Evolutionary conservation across 2,888 invertebrate genomes (phyloP), one percentile per base, ranked within the genome.

Genomic region (Noctua pronuba): DNA sequence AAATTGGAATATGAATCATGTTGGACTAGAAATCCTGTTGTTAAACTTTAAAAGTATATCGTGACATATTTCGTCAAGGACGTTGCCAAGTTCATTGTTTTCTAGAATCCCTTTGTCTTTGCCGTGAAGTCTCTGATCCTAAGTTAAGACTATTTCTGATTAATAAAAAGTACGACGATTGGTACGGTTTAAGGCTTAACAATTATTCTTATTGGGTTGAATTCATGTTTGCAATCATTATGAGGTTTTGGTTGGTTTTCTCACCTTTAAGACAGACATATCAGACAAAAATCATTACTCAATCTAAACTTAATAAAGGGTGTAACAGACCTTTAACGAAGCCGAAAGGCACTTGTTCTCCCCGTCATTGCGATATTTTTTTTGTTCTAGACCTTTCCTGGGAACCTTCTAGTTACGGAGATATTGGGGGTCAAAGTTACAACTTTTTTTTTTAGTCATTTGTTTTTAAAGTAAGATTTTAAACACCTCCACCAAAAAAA

Each of bases 1-100:
- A 58, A 49, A 65, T 70, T 60, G 64, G 64, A 66, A 44, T 83
- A 69, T 75, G 73, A 79, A 67, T 84, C 79, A 87, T 73, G 28
- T 73, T 64, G 16, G 65, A 49, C 41, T 80, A 18, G 49, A 82
- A 46, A 77, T 71, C 67, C 60, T 67, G 52, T 81, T 55, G 64
- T 16, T 44, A 0, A 28, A 44, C 24, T 70, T 65, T 64, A 11
- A 44, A 52, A 35, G 21, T 68, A 28, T 58, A 24, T 65, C 24
- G 8, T 79, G 41, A 55, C 41, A 49, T 31, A 16, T 66, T 44
- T 31, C 2, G 31, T 78, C 58, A 62, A 79, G 49, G 41, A 62
- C 41, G 6, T 41, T 6, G 18, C 6, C 21, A 1, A 28, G 2
- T 62, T 16, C 31, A n/a, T 64, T 35, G n/a, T 46, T 1, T 38